Percentiles rank a stretch among this genome's conserved stretches.
phyloP scores from a whole-genome alignment of 2,888 invertebrate genomes.

The Cosmorhoe ocellata region DNA sequence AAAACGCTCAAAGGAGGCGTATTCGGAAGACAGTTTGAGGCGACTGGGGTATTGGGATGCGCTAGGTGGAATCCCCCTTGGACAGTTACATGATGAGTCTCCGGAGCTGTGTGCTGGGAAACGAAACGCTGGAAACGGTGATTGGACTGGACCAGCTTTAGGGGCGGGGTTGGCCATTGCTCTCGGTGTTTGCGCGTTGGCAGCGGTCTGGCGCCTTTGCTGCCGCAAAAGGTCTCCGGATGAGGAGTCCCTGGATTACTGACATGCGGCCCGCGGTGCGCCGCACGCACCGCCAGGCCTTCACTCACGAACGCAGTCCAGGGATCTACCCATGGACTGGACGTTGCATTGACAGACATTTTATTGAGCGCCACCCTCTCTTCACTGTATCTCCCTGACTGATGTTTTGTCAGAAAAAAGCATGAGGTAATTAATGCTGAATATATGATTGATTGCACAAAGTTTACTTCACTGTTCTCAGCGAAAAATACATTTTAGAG shows the following conservation, averaged over 20 bases:
- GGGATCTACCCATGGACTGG: constrained; percentile 76
- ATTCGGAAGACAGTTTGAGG: constrained; percentile 83
- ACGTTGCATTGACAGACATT: constrained; percentile 80
- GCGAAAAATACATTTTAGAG: too few species aligned
- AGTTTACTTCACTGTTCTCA: too few species aligned
- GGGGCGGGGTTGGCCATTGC: constrained; percentile 83
- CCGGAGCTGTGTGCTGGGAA: constrained; percentile 86
- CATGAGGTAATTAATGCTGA: too few species aligned
- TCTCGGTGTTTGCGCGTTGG: constrained; percentile 80
- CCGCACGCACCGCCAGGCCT: constrained; percentile 73
- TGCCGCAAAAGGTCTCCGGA: constrained; percentile 83
- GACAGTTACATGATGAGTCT: constrained; percentile 88
- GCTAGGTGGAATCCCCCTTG: constrained; percentile 64
- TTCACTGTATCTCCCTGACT: not conserved
- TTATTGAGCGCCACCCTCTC: constrained; percentile 65
- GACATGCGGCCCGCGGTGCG: constrained; percentile 81
- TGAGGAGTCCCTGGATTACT: constrained; percentile 84
- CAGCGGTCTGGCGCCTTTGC: constrained; percentile 84
- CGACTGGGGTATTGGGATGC: constrained; percentile 81
- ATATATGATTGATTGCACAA: too few species aligned
- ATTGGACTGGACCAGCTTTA: constrained; percentile 85
- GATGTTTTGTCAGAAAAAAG: not conserved
- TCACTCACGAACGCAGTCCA: constrained; percentile 69
- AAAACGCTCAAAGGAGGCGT: constrained; percentile 77
- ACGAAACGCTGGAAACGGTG: constrained; percentile 70